phyloP scores from a whole-genome alignment of 2,888 invertebrate genomes.

The Acrobasis suavella region DNA sequence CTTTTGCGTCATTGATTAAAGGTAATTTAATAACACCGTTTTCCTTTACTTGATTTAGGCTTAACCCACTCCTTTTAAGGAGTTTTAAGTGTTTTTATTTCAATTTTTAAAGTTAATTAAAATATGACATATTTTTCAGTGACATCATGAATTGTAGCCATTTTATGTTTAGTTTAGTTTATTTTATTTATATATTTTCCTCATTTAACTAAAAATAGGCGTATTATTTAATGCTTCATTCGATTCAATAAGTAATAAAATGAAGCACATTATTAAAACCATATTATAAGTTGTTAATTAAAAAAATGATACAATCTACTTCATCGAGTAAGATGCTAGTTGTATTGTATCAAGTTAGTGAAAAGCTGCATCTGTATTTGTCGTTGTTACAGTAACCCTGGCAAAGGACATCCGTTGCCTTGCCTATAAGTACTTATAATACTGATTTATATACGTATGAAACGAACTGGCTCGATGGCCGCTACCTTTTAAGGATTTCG shows the following conservation, averaged over 20 bases:
- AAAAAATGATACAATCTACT: no score
- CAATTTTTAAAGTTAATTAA: no score
- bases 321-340: not conserved
- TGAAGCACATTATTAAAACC: no score
- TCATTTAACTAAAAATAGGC: no score
- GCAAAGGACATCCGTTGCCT: conserved; percentile 18
- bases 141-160: no score
- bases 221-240: no score
- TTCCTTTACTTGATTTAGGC: not conserved
- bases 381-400: conserved; percentile 16
- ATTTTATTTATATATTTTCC: no score
- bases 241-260: no score
- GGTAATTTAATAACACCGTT: not conserved
- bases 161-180: no score
- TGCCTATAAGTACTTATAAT: conserved; percentile 9
- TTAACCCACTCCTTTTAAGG: not conserved
- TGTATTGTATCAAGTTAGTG: not conserved
- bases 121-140: no score
- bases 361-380: conserved; percentile 10
- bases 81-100: no score
- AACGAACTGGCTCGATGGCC: conserved; percentile 14
- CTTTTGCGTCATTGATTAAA: conserved; percentile 9
- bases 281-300: no score
- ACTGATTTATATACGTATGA: conserved; percentile 17
- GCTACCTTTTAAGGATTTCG: conserved; percentile 14